A percentile compares a stretch with the other conserved stretches of the same genome.
These are phyloP conservation scores for Bombus polaris DNA, from an alignment of 1,140 invertebrate species.

Conservation along the genomic window DNA sequence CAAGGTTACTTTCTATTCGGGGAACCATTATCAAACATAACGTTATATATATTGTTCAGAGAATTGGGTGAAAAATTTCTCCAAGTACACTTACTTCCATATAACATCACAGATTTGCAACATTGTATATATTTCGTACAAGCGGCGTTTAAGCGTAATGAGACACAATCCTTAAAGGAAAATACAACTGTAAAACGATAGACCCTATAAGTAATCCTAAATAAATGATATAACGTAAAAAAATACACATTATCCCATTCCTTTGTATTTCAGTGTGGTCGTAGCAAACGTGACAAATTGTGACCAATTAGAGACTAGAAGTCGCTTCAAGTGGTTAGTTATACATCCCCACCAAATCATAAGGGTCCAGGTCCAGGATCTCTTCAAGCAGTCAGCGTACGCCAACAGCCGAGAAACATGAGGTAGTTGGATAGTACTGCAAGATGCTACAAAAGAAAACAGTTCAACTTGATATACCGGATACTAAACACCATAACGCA, in stretches of 20 bases:
- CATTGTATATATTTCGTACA: not conserved
- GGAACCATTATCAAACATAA: not conserved
- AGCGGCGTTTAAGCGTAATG: not conserved
- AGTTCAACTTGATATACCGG: not conserved
- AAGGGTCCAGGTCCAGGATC: not conserved
- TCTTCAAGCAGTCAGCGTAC: not conserved
- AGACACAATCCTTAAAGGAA: not conserved
- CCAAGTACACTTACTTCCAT: not conserved
- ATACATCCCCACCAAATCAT: slow-evolving; percentile 20
- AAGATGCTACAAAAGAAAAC: not conserved
- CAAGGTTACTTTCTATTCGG: not conserved
- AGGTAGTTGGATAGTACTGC: not conserved
- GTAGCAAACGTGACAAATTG: no score
- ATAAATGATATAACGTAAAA: not conserved
- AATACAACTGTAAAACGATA: not conserved
- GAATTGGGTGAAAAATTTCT: not conserved
- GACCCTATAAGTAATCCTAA: not conserved
- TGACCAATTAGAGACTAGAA: slow-evolving; percentile 21
- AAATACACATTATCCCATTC: no score
- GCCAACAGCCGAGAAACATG: not conserved
- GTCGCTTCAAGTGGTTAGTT: not conserved
- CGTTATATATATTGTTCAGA: not conserved
- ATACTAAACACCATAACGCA: no score
- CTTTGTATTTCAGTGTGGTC: not conserved
- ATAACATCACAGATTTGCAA: not conserved